Base-by-base conservation (phyloP, 1,140 invertebrate genomes). In the Alviniconcha marisindica region DNA sequence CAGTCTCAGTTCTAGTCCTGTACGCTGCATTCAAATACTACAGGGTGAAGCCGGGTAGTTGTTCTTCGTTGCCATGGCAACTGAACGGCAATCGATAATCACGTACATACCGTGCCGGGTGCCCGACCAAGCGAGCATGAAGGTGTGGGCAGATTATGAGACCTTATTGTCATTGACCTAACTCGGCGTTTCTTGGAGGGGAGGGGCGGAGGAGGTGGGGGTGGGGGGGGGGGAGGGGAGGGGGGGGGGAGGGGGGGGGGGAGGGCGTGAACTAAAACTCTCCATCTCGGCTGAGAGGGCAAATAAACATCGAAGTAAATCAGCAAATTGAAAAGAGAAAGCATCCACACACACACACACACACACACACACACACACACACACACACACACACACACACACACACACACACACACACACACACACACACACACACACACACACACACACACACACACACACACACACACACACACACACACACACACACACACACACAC, bases 1-100 rank as follows among this genome's bases (percentile, higher is more conserved):
- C n/a, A n/a, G n/a, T n/a, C n/a, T n/a, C n/a, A n/a, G n/a, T n/a
- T n/a, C n/a, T n/a, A n/a, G n/a, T n/a, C n/a, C n/a, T n/a, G n/a
- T n/a, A n/a, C n/a, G n/a, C n/a, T n/a, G n/a, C n/a, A n/a, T n/a
- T n/a, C n/a, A n/a, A n/a, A n/a, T n/a, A n/a, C n/a, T n/a, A n/a
- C n/a, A n/a, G n/a, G n/a, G n/a, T n/a, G n/a, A n/a, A n/a, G n/a
- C n/a, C n/a, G n/a, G n/a, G n/a, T n/a, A n/a, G n/a, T n/a, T n/a
- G n/a, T n/a, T 33, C 38, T 44, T 81, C 42, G 44, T 36, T 51
- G 33, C 24, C 38, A 83, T 24, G 33, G 28, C 60, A 48, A 77
- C 36, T 1, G 42, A 36, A n/a, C n/a, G 63, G 31, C 42, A 56
- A 40, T 66, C 10, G 1, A 66, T 77, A 42, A 44, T 51, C 0